phyloP scores from a whole-genome alignment of 2,888 invertebrate genomes.

The Cephus pulcher region DNA sequence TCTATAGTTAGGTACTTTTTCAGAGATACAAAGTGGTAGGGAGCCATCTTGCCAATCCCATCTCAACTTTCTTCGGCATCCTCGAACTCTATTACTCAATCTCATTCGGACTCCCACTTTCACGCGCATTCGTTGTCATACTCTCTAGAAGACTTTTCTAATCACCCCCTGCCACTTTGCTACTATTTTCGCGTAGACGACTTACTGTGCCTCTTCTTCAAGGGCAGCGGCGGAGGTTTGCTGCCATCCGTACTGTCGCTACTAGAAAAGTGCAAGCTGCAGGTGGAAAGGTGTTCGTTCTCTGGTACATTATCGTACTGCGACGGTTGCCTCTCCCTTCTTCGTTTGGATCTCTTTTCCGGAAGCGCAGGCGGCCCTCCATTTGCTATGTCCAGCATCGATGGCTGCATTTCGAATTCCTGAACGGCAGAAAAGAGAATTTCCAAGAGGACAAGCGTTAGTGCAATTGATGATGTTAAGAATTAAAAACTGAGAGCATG shows the following conservation, averaged over 20 bases:
- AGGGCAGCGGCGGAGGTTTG: slow-evolving; percentile 89
- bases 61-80: no score
- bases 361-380: slow-evolving; percentile 72
- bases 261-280: slow-evolving; percentile 59
- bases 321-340: slow-evolving; percentile 73
- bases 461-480: background rate
- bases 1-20: no score
- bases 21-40: no score
- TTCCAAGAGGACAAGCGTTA: background rate
- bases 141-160: no score
- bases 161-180: no score
- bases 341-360: slow-evolving; percentile 70
- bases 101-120: no score
- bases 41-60: no score
- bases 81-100: no score
- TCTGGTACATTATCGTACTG: slow-evolving; percentile 80
- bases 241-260: slow-evolving; percentile 70
- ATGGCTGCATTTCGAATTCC: slow-evolving; percentile 56
- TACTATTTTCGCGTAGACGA: slow-evolving; percentile 47
- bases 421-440: slow-evolving; percentile 25
- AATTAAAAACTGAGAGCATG: slow-evolving; percentile 29
- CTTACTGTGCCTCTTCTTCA: slow-evolving; percentile 96
- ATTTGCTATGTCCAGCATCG: slow-evolving; percentile 34
- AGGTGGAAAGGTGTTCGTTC: slow-evolving; percentile 66
- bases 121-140: no score